phyloP scores from a whole-genome alignment of 2,113 vertebrate species.

The Lonchura striata region DNA sequence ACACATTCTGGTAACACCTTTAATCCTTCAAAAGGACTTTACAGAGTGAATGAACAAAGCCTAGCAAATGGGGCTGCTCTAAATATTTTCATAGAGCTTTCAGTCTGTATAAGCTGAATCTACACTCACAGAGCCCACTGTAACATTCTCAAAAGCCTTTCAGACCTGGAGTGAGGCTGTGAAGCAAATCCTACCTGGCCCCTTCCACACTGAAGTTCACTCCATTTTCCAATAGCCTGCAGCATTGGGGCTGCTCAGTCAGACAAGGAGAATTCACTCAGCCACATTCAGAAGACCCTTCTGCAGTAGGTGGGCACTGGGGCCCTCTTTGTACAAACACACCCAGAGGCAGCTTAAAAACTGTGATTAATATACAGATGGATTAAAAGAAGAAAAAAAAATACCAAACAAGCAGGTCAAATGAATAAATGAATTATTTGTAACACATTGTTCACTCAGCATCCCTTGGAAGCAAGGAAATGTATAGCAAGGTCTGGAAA shows the following conservation, averaged over 20 bases:
- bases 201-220: neutral
- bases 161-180: neutral
- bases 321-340: neutral
- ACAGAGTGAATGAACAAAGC: neutral
- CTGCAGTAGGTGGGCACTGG: neutral
- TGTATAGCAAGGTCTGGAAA: neutral
- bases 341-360: neutral
- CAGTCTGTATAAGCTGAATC: neutral
- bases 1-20: neutral
- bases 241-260: neutral
- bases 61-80: neutral
- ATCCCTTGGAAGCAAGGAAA: neutral
- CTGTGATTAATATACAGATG: neutral
- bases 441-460: neutral
- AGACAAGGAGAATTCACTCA: neutral
- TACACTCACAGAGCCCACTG: neutral
- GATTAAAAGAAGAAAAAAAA: neutral
- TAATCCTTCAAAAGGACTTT: neutral
- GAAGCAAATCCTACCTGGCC: neutral
- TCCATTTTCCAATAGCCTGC: neutral
- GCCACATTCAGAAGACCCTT: neutral
- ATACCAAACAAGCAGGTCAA: neutral
- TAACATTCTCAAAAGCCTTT: neutral
- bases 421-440: conserved; percentile 11
- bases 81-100: neutral